Percentiles rank a stretch among this genome's conserved stretches.
Evolutionary conservation across 2,113 vertebrate species (phyloP).

Genomic region (Pogona vitticeps): DNA sequence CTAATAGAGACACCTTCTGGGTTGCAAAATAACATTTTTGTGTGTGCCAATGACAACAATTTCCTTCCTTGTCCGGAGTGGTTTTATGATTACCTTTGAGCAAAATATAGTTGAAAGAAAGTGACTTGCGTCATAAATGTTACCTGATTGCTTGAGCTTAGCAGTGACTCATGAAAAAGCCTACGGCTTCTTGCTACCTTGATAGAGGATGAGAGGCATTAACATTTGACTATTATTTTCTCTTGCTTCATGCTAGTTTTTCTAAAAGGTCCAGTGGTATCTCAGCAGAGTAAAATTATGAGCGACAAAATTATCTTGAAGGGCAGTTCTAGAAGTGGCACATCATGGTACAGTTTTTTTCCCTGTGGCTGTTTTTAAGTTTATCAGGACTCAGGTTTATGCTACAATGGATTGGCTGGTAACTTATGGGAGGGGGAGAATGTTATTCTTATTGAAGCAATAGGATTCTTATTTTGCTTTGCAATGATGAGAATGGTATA

Average conservation of each 20-base stretch:
- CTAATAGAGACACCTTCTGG: background rate
- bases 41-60: background rate
- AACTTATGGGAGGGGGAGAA: background rate
- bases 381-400: background rate
- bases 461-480: background rate
- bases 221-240: constrained; percentile 3
- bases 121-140: background rate
- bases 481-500: background rate
- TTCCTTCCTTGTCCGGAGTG: background rate
- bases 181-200: background rate
- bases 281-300: background rate
- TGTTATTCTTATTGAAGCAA: background rate
- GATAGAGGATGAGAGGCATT: background rate
- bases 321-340: background rate
- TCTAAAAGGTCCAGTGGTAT: background rate
- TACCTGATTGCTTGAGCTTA: background rate
- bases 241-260: background rate
- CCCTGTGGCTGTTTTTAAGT: background rate
- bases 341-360: background rate
- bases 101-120: background rate
- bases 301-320: background rate
- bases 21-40: background rate
- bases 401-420: background rate
- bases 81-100: background rate
- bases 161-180: constrained; percentile 1